Conservation (phyloP, 92 coral and sea anemone species). For the Nematostella vectensis region DNA sequence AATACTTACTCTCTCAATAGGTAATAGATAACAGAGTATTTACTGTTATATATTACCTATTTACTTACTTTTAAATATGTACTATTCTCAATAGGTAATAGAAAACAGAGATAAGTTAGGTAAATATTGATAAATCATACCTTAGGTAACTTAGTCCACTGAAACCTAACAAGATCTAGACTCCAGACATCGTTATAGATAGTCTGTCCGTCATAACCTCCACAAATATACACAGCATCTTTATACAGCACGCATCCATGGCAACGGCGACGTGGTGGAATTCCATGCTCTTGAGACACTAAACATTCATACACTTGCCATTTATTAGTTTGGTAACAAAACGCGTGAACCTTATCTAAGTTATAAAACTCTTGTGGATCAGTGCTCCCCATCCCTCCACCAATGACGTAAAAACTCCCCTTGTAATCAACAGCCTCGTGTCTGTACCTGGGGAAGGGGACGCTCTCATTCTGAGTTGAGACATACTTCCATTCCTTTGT, state of each 20-base stretch:
- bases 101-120: too few species aligned
- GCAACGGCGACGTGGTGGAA: slow-evolving; percentile 85
- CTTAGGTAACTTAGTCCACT: slow-evolving; percentile 62
- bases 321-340: slow-evolving; percentile 31
- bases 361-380: slow-evolving; percentile 52
- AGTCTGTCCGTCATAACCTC: slow-evolving; percentile 68
- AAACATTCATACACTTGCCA: slow-evolving; percentile 62
- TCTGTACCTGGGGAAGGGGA: slow-evolving; percentile 61
- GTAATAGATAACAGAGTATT: too few species aligned
- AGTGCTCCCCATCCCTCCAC: slow-evolving; percentile 76
- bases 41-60: too few species aligned
- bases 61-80: too few species aligned
- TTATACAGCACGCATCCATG: slow-evolving; percentile 85
- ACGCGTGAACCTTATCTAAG: slow-evolving; percentile 61
- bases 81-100: too few species aligned
- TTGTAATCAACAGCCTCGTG: slow-evolving; percentile 81
- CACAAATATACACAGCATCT: slow-evolving; percentile 63
- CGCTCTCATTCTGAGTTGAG: slow-evolving; percentile 28
- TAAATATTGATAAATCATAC: too few species aligned
- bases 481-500: slow-evolving; percentile 62
- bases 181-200: slow-evolving; percentile 87
- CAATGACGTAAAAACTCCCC: slow-evolving; percentile 66
- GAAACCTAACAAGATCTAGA: slow-evolving; percentile 57
- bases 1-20: too few species aligned
- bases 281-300: slow-evolving; percentile 39